Percentiles rank a stretch among this genome's conserved stretches.
Evolutionary conservation across 1,140 invertebrate genomes (phyloP).

Genomic region (Chrysoperla carnea): DNA sequence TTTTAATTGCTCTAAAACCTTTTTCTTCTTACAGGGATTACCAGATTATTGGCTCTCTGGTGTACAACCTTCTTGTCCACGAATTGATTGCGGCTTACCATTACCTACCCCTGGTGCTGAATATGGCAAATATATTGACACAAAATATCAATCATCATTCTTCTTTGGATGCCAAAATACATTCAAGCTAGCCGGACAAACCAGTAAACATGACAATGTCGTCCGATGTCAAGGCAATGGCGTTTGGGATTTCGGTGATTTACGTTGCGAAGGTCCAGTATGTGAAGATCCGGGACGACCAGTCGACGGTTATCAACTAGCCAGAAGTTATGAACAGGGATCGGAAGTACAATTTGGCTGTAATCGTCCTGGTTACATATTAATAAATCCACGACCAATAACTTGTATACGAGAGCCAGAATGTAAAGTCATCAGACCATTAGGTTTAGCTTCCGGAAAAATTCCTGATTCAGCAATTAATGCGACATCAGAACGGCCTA

Average conservation of each 20-base stretch:
- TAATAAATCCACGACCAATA: slow-evolving; percentile 79
- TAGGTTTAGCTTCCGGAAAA: slow-evolving; percentile 77
- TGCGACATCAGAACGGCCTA: slow-evolving; percentile 78
- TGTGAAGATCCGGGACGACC: slow-evolving; percentile 90
- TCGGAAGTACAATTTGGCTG: slow-evolving; percentile 84
- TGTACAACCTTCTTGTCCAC: slow-evolving; percentile 62
- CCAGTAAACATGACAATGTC: slow-evolving; percentile 76
- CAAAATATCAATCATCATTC: slow-evolving; percentile 80
- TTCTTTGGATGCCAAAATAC: slow-evolving; percentile 94
- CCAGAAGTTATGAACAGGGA: slow-evolving; percentile 83
- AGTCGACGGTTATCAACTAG: slow-evolving; percentile 73
- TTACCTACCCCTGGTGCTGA: slow-evolving; percentile 80
- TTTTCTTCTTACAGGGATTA: slow-evolving; percentile 37
- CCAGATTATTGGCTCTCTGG: slow-evolving; percentile 89
- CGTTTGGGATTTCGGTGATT: slow-evolving; percentile 92
- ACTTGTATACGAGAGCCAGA: slow-evolving; percentile 82
- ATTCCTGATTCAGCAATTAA: slow-evolving; percentile 94
- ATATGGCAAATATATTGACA: slow-evolving; percentile 75
- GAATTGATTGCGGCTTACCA: slow-evolving; percentile 74
- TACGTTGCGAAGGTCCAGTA: slow-evolving; percentile 88
- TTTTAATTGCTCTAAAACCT: background rate
- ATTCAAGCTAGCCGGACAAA: slow-evolving; percentile 85
- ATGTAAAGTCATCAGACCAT: slow-evolving; percentile 80
- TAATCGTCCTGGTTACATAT: slow-evolving; percentile 77
- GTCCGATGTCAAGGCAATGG: slow-evolving; percentile 71